These are phyloP conservation scores for Plebejus anna DNA, from an alignment of 2,888 invertebrate genomes.

Conservation along the genomic window DNA sequence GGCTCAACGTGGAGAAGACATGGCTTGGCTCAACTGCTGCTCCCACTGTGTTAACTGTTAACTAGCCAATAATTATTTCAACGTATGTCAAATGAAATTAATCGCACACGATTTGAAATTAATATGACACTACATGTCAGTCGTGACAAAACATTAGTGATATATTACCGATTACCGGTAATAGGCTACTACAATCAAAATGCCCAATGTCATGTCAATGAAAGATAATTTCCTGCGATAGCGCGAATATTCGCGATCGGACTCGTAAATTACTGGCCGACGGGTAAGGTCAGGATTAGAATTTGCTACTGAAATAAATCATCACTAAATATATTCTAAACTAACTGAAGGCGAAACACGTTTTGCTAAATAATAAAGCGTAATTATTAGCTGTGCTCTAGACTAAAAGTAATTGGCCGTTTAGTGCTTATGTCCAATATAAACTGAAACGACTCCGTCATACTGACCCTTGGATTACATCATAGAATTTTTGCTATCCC, in stretches of 20 bases:
- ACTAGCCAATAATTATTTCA: no score
- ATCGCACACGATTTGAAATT: not conserved
- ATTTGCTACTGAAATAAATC: constrained; percentile 20
- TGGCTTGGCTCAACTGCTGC: no score
- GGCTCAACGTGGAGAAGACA: no score
- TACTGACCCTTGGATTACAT: no score
- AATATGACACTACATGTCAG: not conserved
- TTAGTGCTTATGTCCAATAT: not conserved
- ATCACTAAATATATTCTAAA: constrained; percentile 11
- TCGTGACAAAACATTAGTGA: constrained; percentile 7
- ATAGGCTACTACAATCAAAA: constrained; percentile 22
- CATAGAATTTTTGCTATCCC: no score
- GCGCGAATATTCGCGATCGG: constrained; percentile 13
- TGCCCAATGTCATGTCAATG: constrained; percentile 12
- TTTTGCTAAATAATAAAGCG: not conserved
- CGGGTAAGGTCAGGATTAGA: constrained; percentile 8
- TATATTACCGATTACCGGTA: constrained; percentile 8
- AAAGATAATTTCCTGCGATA: constrained; percentile 21
- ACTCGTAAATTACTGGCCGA: not conserved
- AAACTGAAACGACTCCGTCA: not conserved
- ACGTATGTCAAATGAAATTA: not conserved
- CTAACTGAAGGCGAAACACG: not conserved
- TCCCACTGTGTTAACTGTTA: no score
- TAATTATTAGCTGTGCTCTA: not conserved
- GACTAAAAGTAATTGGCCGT: not conserved